phyloP scores from a whole-genome alignment of 2,888 invertebrate genomes.

The Callyntrura sp. region DNA sequence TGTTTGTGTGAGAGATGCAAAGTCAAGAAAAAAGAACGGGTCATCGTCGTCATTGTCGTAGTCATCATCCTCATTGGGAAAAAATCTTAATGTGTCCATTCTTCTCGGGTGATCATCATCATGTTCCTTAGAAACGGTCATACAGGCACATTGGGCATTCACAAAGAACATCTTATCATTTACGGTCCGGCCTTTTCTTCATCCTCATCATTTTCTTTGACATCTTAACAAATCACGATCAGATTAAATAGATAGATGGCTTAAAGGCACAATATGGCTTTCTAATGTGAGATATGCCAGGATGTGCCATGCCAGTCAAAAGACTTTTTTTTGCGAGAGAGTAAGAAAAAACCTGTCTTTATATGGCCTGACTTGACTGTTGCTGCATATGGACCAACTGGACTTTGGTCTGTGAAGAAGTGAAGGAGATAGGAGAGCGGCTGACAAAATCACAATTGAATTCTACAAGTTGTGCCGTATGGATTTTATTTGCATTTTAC shows the following conservation, averaged over 20 bases:
- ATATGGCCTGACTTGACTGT: neutral
- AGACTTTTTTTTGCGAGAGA: constrained; percentile 24
- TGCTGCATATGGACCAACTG: neutral
- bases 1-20: no score
- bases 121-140: neutral
- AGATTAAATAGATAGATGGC: constrained; percentile 55
- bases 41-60: no score
- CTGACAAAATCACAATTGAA: neutral
- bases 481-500: constrained; percentile 31
- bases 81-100: constrained; percentile 30
- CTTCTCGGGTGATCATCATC: constrained; percentile 24
- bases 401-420: no score
- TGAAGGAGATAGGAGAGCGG: no score
- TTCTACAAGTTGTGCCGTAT: constrained; percentile 35
- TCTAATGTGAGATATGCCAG: no score
- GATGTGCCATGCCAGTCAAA: constrained; percentile 17
- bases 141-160: no score
- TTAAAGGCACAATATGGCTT: no score
- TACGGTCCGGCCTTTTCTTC: neutral
- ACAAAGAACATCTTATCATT: constrained; percentile 10
- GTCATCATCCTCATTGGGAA: no score
- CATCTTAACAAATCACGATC: constrained; percentile 65
- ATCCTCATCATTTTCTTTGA: constrained; percentile 55
- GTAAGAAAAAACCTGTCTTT: constrained; percentile 38
- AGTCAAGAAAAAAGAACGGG: neutral